phyloP scores from a whole-genome alignment of 2,113 vertebrate species.

The Halcyon malimbica region DNA sequence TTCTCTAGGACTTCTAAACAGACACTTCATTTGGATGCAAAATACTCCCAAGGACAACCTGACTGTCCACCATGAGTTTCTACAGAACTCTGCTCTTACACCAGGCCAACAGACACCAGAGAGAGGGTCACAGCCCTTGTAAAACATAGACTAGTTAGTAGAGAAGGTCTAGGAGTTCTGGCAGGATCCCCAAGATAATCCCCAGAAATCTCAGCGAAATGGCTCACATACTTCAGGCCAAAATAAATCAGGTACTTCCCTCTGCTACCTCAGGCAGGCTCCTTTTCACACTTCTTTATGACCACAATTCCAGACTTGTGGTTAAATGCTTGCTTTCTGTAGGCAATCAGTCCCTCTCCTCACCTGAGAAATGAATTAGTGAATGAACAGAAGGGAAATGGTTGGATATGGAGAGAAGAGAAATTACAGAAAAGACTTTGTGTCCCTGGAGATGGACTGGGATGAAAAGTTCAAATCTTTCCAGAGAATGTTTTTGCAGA shows the following conservation, averaged over 20 bases:
- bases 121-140: background rate
- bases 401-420: rapidly evolving
- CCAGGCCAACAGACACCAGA: background rate
- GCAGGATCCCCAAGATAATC: background rate
- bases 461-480: background rate
- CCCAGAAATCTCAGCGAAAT: background rate
- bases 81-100: rapidly evolving
- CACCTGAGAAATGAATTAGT: background rate
- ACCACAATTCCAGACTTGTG: background rate
- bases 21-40: background rate
- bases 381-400: background rate
- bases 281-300: background rate
- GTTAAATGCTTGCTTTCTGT: background rate
- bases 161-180: background rate
- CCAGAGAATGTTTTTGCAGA: background rate
- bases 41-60: background rate
- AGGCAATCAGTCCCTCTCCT: background rate
- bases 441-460: background rate
- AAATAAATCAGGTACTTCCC: background rate
- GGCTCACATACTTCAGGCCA: background rate
- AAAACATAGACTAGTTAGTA: background rate
- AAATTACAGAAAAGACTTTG: background rate
- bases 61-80: background rate
- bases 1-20: background rate
- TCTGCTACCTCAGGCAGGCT: background rate